phyloP scores from a whole-genome alignment of 2,888 invertebrate genomes.

The Platycheirus albimanus region DNA sequence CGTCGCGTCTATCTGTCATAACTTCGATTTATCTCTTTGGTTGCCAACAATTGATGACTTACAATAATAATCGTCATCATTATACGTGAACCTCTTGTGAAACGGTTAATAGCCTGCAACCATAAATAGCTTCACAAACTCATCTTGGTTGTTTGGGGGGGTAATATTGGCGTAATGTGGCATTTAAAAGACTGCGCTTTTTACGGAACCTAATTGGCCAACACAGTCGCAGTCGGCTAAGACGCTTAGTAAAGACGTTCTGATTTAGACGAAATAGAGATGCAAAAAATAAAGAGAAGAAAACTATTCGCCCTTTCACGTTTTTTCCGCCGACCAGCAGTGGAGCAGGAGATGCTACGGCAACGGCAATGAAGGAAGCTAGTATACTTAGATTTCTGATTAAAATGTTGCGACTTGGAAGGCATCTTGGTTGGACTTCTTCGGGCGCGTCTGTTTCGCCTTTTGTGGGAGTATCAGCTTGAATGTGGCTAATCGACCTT shows the following conservation, averaged over 20 bases:
- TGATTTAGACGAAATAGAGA: conserved; percentile 61
- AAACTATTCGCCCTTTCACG: conserved; percentile 71
- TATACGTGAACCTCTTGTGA: conserved; percentile 45
- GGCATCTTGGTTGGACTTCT: conserved; percentile 1
- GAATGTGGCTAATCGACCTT: conserved; percentile 39
- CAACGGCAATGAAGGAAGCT: too few relatives aligned
- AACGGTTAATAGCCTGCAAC: conserved; percentile 56
- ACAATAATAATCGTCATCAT: conserved; percentile 51
- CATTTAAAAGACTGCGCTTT: conserved; percentile 44
- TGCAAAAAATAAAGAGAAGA: conserved; percentile 13
- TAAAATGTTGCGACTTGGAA: conserved; percentile 15
- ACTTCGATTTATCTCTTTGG: conserved; percentile 45
- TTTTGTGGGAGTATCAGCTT: conserved; percentile 18
- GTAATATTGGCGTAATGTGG: conserved; percentile 34
- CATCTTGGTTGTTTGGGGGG: conserved; percentile 15
- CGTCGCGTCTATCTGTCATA: conserved; percentile 53
- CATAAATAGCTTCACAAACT: conserved; percentile 38
- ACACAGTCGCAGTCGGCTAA: not conserved
- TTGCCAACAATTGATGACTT: conserved; percentile 58
- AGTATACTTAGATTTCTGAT: not conserved
- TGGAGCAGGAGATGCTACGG: not conserved
- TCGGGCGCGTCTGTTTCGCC: conserved; percentile 2
- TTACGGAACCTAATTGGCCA: conserved; percentile 54
- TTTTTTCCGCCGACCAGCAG: conserved; percentile 39
- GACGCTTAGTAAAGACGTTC: conserved; percentile 29